phyloP scores from a whole-genome alignment of 2,888 invertebrate genomes.

The Drosophila ezoana region DNA sequence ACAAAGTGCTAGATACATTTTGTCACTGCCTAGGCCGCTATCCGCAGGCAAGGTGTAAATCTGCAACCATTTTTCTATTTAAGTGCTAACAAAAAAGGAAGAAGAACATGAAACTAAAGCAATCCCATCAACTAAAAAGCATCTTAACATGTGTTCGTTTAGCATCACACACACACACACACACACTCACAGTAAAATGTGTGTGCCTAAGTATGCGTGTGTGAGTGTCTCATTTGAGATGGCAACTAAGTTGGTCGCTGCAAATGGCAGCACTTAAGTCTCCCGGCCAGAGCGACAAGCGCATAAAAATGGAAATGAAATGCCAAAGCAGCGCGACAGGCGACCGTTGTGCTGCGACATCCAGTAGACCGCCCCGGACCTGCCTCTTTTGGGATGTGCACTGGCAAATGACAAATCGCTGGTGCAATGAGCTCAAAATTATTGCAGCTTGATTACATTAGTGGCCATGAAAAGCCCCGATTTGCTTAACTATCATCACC shows the following conservation, averaged over 20 bases:
- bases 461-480: constrained; percentile 69
- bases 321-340: constrained; percentile 60
- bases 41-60: constrained; percentile 40
- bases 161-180: background rate
- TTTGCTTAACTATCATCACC: constrained; percentile 66
- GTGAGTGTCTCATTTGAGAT: constrained; percentile 63
- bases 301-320: constrained; percentile 81
- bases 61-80: constrained; percentile 53
- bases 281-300: constrained; percentile 57
- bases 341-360: constrained; percentile 39
- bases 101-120: constrained; percentile 59
- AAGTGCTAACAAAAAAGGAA: constrained; percentile 52
- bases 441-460: constrained; percentile 76
- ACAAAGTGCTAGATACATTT: constrained; percentile 9
- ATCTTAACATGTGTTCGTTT: constrained; percentile 59
- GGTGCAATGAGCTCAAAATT: constrained; percentile 64
- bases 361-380: constrained; percentile 4
- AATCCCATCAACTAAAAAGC: constrained; percentile 80
- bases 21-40: constrained; percentile 19
- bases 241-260: constrained; percentile 71
- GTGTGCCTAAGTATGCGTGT: constrained; percentile 4
- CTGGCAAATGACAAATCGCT: constrained; percentile 73
- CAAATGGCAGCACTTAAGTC: constrained; percentile 79
- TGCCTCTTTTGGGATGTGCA: constrained; percentile 35
- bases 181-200: background rate